Conservation (phyloP, 2,888 invertebrate species). For the Polyommatus icarus region DNA sequence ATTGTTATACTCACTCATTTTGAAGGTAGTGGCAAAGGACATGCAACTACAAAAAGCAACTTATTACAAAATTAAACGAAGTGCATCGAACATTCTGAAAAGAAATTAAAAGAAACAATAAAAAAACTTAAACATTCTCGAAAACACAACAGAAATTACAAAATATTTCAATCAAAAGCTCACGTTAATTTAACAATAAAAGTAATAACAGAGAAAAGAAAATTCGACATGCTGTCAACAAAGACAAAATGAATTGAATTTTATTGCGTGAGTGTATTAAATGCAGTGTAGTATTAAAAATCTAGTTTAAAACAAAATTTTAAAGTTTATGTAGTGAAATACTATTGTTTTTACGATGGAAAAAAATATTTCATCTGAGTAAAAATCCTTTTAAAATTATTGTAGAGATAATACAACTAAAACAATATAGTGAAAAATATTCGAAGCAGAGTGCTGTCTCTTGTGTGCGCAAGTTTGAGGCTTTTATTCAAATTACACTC, state of each 20-base stretch:
- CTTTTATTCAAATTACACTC: too few relatives aligned
- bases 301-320: not conserved
- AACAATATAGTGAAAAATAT: too few relatives aligned
- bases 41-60: constrained; percentile 77
- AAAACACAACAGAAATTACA: not conserved
- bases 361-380: not conserved
- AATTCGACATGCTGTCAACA: not conserved
- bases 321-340: not conserved
- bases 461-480: too few relatives aligned
- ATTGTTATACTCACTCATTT: constrained; percentile 59
- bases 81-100: constrained; percentile 63
- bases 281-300: not conserved
- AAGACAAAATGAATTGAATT: not conserved
- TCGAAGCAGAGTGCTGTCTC: too few relatives aligned
- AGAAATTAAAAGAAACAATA: constrained; percentile 49
- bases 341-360: not conserved
- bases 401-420: too few relatives aligned
- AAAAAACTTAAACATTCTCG: constrained; percentile 28
- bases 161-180: not conserved
- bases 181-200: not conserved
- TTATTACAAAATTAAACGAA: constrained; percentile 58
- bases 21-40: constrained; percentile 52
- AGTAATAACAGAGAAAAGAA: not conserved
- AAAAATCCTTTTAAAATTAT: too few relatives aligned
- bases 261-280: not conserved